Evolutionary conservation across 2,888 invertebrate species (phyloP).

Genomic region (Leptopilina drosophilae): DNA sequence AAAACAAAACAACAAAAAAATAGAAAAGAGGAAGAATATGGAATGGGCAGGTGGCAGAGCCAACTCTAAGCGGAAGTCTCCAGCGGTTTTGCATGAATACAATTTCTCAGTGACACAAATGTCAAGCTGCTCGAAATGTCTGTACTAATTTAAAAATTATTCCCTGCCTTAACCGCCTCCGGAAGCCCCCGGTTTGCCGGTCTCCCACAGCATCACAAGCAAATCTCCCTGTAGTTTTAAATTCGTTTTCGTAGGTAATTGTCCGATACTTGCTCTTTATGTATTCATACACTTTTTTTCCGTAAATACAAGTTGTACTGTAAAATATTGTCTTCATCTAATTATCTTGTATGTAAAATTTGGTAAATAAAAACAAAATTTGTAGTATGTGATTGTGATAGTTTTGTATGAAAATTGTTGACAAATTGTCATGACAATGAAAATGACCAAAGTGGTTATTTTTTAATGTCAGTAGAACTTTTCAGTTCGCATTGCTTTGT

Average conservation of each 20-base stretch:
- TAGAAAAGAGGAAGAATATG: conserved; percentile 16
- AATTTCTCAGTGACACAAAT: conserved; percentile 32
- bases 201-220: not conserved
- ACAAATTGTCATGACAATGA: no score
- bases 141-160: conserved; percentile 19
- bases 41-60: not conserved
- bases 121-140: conserved; percentile 21
- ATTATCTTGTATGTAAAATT: no score
- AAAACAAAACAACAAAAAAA: conserved; percentile 9
- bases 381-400: no score
- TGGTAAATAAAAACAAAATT: no score
- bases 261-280: not conserved
- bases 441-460: no score
- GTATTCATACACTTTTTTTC: not conserved
- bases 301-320: not conserved
- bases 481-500: not conserved
- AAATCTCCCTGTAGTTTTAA: not conserved
- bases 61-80: conserved; percentile 24
- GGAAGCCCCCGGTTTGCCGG: not conserved
- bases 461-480: not conserved
- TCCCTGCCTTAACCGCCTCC: not conserved
- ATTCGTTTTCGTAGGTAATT: not conserved
- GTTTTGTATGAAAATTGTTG: no score
- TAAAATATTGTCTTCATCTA: not conserved
- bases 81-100: conserved; percentile 17